Evolutionary conservation across 2,797 vertebrate genomes (phyloP).

Genomic region (Centroberyx gerrardi): DNA sequence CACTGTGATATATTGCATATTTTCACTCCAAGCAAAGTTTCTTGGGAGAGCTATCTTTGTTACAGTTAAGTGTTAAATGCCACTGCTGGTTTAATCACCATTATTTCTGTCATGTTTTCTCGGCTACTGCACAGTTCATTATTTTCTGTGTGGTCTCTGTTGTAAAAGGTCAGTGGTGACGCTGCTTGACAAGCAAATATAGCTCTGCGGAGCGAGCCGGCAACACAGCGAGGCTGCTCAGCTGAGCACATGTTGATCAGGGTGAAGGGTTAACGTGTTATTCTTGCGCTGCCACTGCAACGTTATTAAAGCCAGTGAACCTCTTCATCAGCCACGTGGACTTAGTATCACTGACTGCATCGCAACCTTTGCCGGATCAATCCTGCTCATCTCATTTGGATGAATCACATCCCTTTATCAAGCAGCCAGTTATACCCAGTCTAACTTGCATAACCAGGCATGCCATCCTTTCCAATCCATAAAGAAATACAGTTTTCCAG

Average conservation of each 20-base stretch:
- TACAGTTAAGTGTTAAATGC: slow-evolving; percentile 39
- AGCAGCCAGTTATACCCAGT: slow-evolving; percentile 11
- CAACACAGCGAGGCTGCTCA: slow-evolving; percentile 14
- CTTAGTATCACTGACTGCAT: slow-evolving; percentile 27
- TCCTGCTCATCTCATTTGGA: slow-evolving; percentile 15
- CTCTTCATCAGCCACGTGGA: slow-evolving; percentile 7
- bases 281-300: slow-evolving; percentile 13
- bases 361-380: slow-evolving; percentile 17
- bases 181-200: slow-evolving; percentile 54
- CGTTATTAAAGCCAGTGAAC: slow-evolving; percentile 31
- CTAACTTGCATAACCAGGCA: not conserved
- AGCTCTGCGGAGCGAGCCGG: slow-evolving; percentile 7
- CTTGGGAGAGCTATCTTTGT: slow-evolving; percentile 7
- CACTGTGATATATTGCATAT: not conserved
- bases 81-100: slow-evolving; percentile 57
- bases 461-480: not conserved
- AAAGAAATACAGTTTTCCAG: not conserved
- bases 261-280: slow-evolving; percentile 46
- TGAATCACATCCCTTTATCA: slow-evolving; percentile 5
- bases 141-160: slow-evolving; percentile 61
- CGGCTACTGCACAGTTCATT: slow-evolving; percentile 61
- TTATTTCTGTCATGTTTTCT: slow-evolving; percentile 62
- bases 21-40: slow-evolving; percentile 13
- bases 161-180: slow-evolving; percentile 76
- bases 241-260: slow-evolving; percentile 30